Evolutionary conservation across 2,888 invertebrate genomes (phyloP), one percentile per base, ranked within the genome.

Genomic region (Lochmaea crataegi): DNA sequence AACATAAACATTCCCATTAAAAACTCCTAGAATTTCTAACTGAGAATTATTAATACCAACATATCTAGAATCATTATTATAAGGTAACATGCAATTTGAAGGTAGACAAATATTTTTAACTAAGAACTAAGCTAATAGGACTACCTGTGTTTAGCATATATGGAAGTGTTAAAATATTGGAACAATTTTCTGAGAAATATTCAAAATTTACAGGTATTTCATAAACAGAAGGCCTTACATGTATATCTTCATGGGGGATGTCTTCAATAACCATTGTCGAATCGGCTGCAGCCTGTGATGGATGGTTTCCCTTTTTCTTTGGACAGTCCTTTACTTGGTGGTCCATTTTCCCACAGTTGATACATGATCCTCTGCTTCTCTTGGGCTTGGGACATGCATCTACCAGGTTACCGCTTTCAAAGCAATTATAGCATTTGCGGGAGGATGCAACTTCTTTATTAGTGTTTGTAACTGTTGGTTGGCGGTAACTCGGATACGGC

Each of bases 1-100:
- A 22, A 18, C 56, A 22, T 16, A 56, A 18, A 56, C 56, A 18
- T 56, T 22, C 7, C 22, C 11, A 12, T 18, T 11, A 22, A 56
- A 22, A 56, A 56, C 2, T 56, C 56, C 22, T 56, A 56, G 11
- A 22, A 56, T 3, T 56, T 22, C 56, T 56, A 16, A 56, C 56
- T 56, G 56, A 22, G 56, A 48, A 48, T 48, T 48, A 48, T 48
- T 48, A 48, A 48, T 48, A 48, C 45, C 45, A 48, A 10, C 45
- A 48, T 48, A 48, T 10, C 16, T 18, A 56, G 18, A 12, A 7
- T 56, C 18, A 22, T 56, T 56, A 56, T 48, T 48, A 48, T 48
- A 48, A 48, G 45, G 45, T 48, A 48, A 1, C 45, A 48, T 48
- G 12, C 45, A 48, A 48, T 48, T 48, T 48, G 14, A 48, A 48